phyloP scores from a whole-genome alignment of 2,113 vertebrate species.

The Perca flavescens region DNA sequence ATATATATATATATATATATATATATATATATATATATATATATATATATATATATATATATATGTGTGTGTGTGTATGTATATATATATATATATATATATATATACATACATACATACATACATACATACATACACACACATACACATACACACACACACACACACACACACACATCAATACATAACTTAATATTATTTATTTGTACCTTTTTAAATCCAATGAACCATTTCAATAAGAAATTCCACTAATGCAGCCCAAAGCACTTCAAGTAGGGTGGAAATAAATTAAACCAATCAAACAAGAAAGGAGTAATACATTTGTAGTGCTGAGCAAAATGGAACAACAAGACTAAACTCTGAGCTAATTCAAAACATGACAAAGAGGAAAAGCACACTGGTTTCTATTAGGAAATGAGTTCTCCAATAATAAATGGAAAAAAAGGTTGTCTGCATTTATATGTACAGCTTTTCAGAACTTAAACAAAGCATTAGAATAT shows the following conservation, averaged over 20 bases:
- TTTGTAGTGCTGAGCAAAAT: constrained; percentile 4
- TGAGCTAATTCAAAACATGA: constrained; percentile 15
- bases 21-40: too few species aligned
- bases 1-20: too few species aligned
- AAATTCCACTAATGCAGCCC: not conserved
- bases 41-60: too few species aligned
- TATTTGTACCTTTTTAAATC: constrained; percentile 7
- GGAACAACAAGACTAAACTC: constrained; percentile 12
- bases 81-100: too few species aligned
- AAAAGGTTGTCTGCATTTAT: not conserved
- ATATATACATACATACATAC: too few species aligned
- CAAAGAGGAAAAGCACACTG: not conserved
- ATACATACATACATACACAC: too few species aligned
- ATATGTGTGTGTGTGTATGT: too few species aligned
- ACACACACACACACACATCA: not conserved
- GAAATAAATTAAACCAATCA: not conserved
- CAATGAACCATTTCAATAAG: constrained; percentile 8
- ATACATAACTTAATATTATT: not conserved
- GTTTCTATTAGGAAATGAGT: not conserved
- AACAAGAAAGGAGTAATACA: not conserved
- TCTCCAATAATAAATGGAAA: not conserved
- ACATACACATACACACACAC: too few species aligned
- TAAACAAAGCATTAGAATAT: not conserved
- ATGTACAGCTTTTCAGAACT: not conserved
- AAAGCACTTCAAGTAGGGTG: constrained; percentile 9